phyloP scores from a whole-genome alignment of 1,140 invertebrate species.

The Caenorhabditis inopinata region DNA sequence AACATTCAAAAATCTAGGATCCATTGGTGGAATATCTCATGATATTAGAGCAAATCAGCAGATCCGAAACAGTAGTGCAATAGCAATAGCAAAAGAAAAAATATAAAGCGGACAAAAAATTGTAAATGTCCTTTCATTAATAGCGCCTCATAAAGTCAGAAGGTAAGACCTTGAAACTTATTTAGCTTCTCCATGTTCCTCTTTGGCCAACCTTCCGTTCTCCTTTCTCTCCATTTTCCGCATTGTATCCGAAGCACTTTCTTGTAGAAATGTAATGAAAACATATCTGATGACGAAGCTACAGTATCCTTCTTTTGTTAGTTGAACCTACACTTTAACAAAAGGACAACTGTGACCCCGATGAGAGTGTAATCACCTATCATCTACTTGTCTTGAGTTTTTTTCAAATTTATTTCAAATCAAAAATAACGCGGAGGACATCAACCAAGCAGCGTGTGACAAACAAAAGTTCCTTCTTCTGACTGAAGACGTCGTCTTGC shows the following conservation, averaged over 20 bases:
- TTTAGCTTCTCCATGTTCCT: constrained; percentile 4
- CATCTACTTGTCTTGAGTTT: background rate
- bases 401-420: background rate
- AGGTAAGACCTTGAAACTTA: constrained; percentile 16
- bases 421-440: background rate
- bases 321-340: background rate
- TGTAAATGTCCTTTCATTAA: background rate
- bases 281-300: background rate
- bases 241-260: background rate
- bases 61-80: constrained; percentile 7
- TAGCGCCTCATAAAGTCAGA: background rate
- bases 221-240: background rate
- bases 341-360: background rate
- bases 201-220: background rate
- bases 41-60: background rate
- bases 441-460: background rate
- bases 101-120: background rate
- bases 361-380: background rate
- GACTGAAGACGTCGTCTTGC: background rate
- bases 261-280: background rate
- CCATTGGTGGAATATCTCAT: background rate
- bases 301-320: background rate
- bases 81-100: background rate
- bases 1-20: too few species aligned
- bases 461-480: constrained; percentile 16